Evolutionary conservation across 2,888 invertebrate species (phyloP), one percentile per base, ranked within the genome.

Genomic region (Branchellion lobata): DNA sequence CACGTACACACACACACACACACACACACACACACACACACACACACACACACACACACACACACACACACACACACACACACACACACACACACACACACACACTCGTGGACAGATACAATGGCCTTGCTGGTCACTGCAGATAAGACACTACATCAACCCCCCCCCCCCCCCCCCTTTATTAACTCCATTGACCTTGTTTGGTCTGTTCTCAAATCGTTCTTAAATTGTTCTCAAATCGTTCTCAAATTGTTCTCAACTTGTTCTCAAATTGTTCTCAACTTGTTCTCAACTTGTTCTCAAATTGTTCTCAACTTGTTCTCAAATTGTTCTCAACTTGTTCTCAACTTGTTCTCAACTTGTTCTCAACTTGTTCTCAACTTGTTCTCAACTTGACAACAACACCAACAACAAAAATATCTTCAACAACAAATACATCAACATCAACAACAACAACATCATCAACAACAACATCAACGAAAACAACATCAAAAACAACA

Each of bases 1-100:
- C 21, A 74, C 24, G 74, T 57, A 74, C 34, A 78, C 14, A n/a
- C n/a, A 78, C 71, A 31, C 11, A 53, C 29, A 69, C 27, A 78
- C 68, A 71, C 36, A 47, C 34, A 53, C n/a, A 68, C 31, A 65
- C 29, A 51, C 57, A n/a, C 27, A 73, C 33, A 24, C 27, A 34
- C 33, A 40, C 3, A 73, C 33, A 24, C 27, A 73, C 33, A 24
- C 27, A 71, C 29, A 21, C 21, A 71, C 29, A 29, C 21, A 33
- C 29, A 65, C 65, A 65, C 29, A 65, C 65, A 65, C 29, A 65
- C 65, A 65, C 29, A 65, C 65, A 65, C 29, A 65, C 65, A 65
- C 29, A 65, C 65, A 65, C 29, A 65, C 65, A 65, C 65, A 65
- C 29, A 65, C n/a, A 27, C 29, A 65, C 29, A 27, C 65, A 65